phyloP scores from a whole-genome alignment of 1,140 invertebrate species.

The Drosophila yakuba region DNA sequence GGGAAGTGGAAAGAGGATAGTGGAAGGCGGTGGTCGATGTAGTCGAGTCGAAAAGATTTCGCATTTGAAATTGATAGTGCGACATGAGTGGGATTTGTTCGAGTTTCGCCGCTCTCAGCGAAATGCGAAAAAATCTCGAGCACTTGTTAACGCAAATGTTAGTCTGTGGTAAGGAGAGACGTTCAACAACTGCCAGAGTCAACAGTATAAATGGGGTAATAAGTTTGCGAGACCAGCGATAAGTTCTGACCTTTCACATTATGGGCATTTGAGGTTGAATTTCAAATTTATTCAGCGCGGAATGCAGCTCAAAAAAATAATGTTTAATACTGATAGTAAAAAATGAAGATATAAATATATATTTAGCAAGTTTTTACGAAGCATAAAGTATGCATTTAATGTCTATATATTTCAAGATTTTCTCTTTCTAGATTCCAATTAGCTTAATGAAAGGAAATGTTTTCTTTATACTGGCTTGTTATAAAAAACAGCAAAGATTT shows the following conservation, averaged over 20 bases:
- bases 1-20: not conserved
- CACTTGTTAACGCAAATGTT: constrained; percentile 46
- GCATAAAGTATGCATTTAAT: not conserved
- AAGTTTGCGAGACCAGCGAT: not conserved
- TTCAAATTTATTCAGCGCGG: not conserved
- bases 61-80: constrained; percentile 73
- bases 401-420: not conserved
- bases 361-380: too few relatives aligned
- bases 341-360: too few relatives aligned
- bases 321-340: too few relatives aligned
- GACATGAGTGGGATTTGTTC: constrained; percentile 58
- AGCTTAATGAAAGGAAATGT: not conserved
- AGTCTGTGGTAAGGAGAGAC: constrained; percentile 28
- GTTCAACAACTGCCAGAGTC: constrained; percentile 29
- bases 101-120: constrained; percentile 36
- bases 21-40: not conserved
- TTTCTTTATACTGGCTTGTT: not conserved
- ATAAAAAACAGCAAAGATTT: constrained; percentile 11
- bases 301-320: too few relatives aligned
- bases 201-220: constrained; percentile 27
- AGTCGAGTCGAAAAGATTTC: constrained; percentile 44
- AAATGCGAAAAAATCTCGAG: constrained; percentile 20
- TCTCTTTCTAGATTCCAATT: not conserved
- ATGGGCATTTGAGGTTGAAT: not conserved
- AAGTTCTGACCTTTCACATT: constrained; percentile 24